A percentile compares a stretch with the other conserved stretches of the same genome.
These are phyloP conservation scores for Idaea aversata DNA, from an alignment of 2,888 invertebrate genomes.

Conservation along the genomic window DNA sequence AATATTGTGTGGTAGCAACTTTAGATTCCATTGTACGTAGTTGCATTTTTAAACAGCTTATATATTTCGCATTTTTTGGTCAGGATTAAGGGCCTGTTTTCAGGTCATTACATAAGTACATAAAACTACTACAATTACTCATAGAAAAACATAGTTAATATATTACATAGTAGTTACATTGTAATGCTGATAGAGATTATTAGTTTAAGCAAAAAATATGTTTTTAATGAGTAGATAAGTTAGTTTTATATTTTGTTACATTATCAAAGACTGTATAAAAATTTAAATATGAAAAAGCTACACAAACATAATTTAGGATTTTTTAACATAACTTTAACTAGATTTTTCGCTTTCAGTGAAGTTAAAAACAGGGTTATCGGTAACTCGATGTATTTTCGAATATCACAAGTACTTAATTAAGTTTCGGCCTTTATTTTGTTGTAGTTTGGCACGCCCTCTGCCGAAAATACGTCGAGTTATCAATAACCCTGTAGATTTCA, in stretches of 20 bases:
- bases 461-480: no score
- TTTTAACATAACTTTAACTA: no score
- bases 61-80: background rate
- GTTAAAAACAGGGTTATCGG: no score
- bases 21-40: background rate
- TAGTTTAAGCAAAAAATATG: background rate
- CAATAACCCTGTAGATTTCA: no score
- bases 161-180: background rate
- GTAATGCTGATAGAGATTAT: background rate
- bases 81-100: background rate
- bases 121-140: no score
- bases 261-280: background rate
- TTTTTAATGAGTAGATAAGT: background rate
- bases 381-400: no score
- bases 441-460: no score
- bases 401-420: no score
- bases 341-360: no score
- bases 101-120: background rate
- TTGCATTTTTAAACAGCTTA: background rate
- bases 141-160: background rate
- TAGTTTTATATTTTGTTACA: background rate
- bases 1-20: constrained; percentile 6
- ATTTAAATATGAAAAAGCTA: background rate
- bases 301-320: no score
- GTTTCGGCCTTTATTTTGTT: no score